Conservation (phyloP, 2,113 vertebrate genomes). For the Urocolius indicus region DNA sequence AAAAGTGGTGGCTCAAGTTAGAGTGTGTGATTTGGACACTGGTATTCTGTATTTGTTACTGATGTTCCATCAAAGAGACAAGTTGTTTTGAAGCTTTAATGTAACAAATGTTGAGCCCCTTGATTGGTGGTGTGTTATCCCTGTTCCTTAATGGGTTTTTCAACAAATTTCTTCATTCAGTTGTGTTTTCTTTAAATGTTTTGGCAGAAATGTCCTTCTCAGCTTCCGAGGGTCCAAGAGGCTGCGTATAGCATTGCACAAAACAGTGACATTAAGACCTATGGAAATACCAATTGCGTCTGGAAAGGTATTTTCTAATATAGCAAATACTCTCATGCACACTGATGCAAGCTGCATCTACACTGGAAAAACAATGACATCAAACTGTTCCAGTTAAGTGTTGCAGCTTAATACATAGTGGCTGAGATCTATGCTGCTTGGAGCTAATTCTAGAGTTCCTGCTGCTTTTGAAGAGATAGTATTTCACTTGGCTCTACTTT, state of each 20-base stretch:
- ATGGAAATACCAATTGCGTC: background rate
- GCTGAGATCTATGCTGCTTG: rapidly evolving
- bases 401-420: background rate
- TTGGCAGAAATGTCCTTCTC: conserved; percentile 33
- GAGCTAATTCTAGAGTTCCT: background rate
- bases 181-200: background rate
- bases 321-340: background rate
- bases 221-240: background rate
- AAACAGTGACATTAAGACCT: conserved; percentile 33
- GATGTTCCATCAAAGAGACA: background rate
- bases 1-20: background rate
- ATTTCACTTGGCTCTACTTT: background rate
- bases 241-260: background rate
- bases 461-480: background rate
- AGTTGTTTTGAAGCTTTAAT: background rate
- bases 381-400: background rate
- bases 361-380: background rate
- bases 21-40: background rate
- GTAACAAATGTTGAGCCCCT: background rate
- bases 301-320: conserved; percentile 43
- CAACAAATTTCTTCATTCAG: background rate
- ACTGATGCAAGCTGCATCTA: background rate
- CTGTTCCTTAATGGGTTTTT: rapidly evolving
- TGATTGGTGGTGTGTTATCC: background rate
- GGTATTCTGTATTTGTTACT: background rate